Percentiles rank a stretch among this genome's conserved stretches.
Conservation (phyloP, 2,797 vertebrate genomes). For the Acrossocheilus fasciatus region DNA sequence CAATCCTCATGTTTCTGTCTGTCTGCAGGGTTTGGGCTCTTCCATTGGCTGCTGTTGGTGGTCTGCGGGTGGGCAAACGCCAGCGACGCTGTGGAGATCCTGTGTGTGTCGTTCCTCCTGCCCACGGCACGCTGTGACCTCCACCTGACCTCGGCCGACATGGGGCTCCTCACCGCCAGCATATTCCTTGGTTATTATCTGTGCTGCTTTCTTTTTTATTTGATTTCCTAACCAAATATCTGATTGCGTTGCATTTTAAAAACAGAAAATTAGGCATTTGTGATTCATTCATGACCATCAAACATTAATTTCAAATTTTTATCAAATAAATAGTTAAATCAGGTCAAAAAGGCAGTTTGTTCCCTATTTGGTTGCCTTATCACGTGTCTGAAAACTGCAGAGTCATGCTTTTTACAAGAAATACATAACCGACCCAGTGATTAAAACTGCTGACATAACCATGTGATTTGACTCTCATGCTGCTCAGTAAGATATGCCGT, state of each 20-base stretch:
- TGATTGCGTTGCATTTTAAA: background rate
- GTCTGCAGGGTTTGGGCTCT: slow-evolving; percentile 78
- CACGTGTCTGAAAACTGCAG: slow-evolving; percentile 1
- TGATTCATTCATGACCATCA: background rate
- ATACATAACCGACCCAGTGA: background rate
- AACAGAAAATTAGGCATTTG: background rate
- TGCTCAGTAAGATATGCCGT: background rate
- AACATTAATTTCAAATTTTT: slow-evolving; percentile 5
- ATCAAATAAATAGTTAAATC: background rate
- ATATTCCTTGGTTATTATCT: slow-evolving; percentile 76
- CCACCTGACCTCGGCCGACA: slow-evolving; percentile 75
- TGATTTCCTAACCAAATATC: background rate
- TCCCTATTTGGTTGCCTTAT: background rate
- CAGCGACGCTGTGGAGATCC: slow-evolving; percentile 81
- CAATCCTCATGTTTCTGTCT: background rate
- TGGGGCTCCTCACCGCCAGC: slow-evolving; percentile 81
- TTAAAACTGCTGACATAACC: slow-evolving; percentile 14
- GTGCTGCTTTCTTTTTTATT: background rate
- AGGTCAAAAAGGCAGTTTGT: background rate
- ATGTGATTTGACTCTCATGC: background rate
- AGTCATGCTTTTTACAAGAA: slow-evolving; percentile 14
- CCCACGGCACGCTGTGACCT: slow-evolving; percentile 78
- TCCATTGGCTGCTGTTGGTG: slow-evolving; percentile 77
- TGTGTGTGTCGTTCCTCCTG: slow-evolving; percentile 82
- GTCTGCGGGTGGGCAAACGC: slow-evolving; percentile 83